Conservation (phyloP, 1,140 invertebrate species). For the Sarcophaga bullata region DNA sequence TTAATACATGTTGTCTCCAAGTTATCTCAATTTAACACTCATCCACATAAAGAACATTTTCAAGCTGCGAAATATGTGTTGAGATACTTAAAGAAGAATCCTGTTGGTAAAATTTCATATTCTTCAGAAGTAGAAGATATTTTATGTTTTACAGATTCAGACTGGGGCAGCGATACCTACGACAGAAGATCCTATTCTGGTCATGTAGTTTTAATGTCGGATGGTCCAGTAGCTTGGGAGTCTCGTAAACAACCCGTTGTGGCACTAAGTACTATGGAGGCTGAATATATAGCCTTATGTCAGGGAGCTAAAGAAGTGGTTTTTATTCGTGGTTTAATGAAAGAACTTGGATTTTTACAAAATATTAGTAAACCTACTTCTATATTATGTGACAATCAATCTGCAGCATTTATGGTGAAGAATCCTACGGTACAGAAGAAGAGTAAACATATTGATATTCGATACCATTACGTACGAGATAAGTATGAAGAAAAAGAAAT, state of each 20-base stretch:
- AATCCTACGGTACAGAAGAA: conserved; percentile 26
- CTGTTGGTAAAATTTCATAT: conserved; percentile 27
- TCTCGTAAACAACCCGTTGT: background rate
- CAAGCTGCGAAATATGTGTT: conserved; percentile 43
- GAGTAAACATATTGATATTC: conserved; percentile 40
- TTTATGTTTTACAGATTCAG: conserved; percentile 35
- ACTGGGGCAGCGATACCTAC: conserved; percentile 55
- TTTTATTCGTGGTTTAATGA: background rate
- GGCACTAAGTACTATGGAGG: conserved; percentile 63
- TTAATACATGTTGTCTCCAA: conserved; percentile 56
- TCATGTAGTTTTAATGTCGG: background rate
- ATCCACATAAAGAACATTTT: conserved; percentile 42
- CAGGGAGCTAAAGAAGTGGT: background rate
- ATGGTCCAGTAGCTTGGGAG: conserved; percentile 1
- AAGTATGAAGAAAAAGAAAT: background rate
- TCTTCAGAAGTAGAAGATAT: background rate
- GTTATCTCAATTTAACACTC: conserved; percentile 42
- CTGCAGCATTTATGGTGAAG: conserved; percentile 26
- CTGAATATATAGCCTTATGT: conserved; percentile 40
- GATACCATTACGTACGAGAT: conserved; percentile 32
- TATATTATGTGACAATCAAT: conserved; percentile 23
- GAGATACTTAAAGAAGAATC: conserved; percentile 36
- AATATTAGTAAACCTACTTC: background rate
- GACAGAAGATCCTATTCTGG: background rate
- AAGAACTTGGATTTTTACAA: background rate